Percentiles rank a stretch among this genome's conserved stretches.
phyloP scores from a whole-genome alignment of 2,113 vertebrate species.

The human region GRCh38 chr9:76129001-76129500 shows the following conservation, averaged over 20 bases:
- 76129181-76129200: background rate
- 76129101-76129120: background rate
- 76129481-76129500: background rate
- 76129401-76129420: slow-evolving; percentile 48
- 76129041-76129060: background rate
- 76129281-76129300: background rate
- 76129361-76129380: slow-evolving; percentile 18
- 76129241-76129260: background rate
- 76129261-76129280: background rate
- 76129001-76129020: slow-evolving; percentile 6
- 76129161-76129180: background rate
- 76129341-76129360: background rate
- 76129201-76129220: slow-evolving; percentile 28
- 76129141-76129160: background rate
- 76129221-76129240: background rate
- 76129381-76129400: slow-evolving; percentile 36
- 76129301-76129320: background rate
- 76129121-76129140: background rate
- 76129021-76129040: background rate
- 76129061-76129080: background rate
- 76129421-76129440: slow-evolving; percentile 31
- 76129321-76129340: background rate
- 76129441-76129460: slow-evolving; percentile 3
- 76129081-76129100: background rate
- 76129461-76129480: slow-evolving; percentile 59